These are phyloP conservation scores for Mastigias papua DNA, from an alignment of 30 jellyfish, hydroid and myxozoan species.

Conservation along the genomic window DNA sequence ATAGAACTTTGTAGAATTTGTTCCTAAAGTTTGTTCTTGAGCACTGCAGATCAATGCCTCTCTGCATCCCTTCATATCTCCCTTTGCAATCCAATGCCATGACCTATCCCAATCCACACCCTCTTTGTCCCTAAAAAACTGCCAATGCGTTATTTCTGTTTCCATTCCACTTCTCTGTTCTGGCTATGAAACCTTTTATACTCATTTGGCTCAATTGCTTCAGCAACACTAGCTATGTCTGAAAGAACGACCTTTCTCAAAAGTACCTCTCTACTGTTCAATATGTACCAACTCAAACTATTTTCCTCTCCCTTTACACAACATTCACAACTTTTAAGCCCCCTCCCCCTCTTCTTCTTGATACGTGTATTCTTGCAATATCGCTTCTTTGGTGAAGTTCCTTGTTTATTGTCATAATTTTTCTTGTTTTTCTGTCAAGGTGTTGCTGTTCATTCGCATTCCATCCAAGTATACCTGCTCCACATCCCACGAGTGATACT, in stretches of 20 bases:
- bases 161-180: no score
- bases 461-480: slow-evolving; percentile 20
- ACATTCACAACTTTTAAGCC: slow-evolving; percentile 7
- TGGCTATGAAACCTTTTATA: no score
- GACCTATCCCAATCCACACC: no score
- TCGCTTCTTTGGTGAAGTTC: slow-evolving; percentile 6
- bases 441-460: neutral
- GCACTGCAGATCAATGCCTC: no score
- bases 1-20: no score
- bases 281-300: slow-evolving; percentile 2
- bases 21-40: no score
- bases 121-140: no score
- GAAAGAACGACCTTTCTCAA: neutral
- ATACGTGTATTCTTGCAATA: slow-evolving; percentile 6
- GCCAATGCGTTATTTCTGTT: no score
- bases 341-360: slow-evolving; percentile 25
- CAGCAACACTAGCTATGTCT: neutral
- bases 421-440: neutral
- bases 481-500: neutral
- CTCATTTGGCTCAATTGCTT: slow-evolving; percentile 8
- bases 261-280: neutral
- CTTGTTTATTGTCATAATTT: neutral
- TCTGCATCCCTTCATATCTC: no score
- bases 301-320: slow-evolving; percentile 20
- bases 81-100: no score